A percentile compares a stretch with the other conserved stretches of the same genome.
phyloP scores from a whole-genome alignment of 2,888 invertebrate genomes.

The Lithophane semibrunnea region DNA sequence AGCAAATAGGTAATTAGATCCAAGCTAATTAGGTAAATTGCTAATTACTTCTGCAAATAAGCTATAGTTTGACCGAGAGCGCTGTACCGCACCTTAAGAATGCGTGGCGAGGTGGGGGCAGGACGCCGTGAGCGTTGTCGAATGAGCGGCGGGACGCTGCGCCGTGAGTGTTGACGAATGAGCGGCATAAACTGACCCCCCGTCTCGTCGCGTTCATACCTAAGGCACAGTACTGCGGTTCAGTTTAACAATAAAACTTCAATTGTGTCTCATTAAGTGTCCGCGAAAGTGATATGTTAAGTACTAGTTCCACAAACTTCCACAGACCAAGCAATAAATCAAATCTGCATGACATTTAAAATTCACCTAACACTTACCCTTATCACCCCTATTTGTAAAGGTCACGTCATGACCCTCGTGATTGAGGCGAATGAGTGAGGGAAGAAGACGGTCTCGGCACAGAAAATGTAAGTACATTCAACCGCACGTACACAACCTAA shows the following conservation, averaged over 20 bases:
- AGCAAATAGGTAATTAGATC: not conserved
- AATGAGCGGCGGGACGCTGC: too few species aligned
- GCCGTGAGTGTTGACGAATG: too few species aligned
- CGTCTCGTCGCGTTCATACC: too few species aligned
- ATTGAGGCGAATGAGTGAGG: conserved; percentile 26
- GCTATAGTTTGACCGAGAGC: not conserved
- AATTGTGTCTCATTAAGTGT: too few species aligned
- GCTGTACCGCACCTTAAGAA: too few species aligned
- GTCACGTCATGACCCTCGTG: conserved; percentile 28
- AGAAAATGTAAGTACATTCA: not conserved
- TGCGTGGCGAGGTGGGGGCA: too few species aligned
- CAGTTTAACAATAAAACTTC: too few species aligned
- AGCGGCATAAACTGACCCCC: too few species aligned
- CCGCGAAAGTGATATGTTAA: too few species aligned
- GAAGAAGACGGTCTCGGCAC: conserved; percentile 2
- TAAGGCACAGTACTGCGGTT: too few species aligned
- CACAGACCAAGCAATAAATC: not conserved
- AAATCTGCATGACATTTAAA: conserved; percentile 23
- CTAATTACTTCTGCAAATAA: not conserved
- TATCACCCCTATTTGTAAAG: conserved; percentile 10
- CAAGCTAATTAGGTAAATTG: not conserved
- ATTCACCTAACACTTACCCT: not conserved
- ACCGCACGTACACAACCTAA: not conserved
- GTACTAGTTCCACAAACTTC: not conserved
- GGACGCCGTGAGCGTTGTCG: too few species aligned